Percentiles rank a stretch among this genome's conserved stretches.
phyloP scores from a whole-genome alignment of 2,113 vertebrate species.

The Seriola dumerili region DNA sequence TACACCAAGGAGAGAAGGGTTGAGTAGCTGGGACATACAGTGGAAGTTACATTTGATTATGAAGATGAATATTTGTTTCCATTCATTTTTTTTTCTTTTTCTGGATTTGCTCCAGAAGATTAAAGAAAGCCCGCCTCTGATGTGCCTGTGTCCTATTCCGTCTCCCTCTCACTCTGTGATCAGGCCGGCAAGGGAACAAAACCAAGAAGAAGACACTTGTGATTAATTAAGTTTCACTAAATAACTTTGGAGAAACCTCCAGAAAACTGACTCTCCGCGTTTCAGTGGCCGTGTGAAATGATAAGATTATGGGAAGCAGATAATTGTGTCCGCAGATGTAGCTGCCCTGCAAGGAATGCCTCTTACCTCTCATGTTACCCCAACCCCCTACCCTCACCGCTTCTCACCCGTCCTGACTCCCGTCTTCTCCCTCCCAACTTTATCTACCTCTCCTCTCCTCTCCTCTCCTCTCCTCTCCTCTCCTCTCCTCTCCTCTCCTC shows the following conservation, averaged over 20 bases:
- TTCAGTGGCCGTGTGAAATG: conserved; percentile 61
- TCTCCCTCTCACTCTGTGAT: neutral
- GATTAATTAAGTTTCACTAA: neutral
- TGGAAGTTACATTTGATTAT: conserved; percentile 13
- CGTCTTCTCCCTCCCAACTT: conserved; percentile 55
- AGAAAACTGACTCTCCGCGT: neutral
- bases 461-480: conserved; percentile 19
- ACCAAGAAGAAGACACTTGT: neutral
- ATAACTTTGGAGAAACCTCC: too few relatives aligned
- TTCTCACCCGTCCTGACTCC: conserved; percentile 69
- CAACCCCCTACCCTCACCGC: conserved; percentile 51
- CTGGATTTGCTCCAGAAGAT: neutral
- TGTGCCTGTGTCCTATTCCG: neutral
- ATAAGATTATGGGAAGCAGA: conserved; percentile 79
- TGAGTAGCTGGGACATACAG: neutral
- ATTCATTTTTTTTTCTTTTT: neutral
- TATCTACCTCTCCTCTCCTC: conserved; percentile 38
- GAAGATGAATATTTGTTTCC: neutral
- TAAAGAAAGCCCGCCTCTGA: neutral
- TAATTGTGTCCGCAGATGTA: conserved; percentile 85
- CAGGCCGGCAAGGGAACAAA: neutral
- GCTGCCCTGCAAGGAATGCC: conserved; percentile 84
- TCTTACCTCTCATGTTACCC: conserved; percentile 82
- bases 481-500: neutral
- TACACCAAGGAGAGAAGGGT: conserved; percentile 6